Percentiles rank a stretch among this genome's conserved stretches.
Conservation (phyloP, 2,888 invertebrate species). For the Nomada goodeniana region DNA sequence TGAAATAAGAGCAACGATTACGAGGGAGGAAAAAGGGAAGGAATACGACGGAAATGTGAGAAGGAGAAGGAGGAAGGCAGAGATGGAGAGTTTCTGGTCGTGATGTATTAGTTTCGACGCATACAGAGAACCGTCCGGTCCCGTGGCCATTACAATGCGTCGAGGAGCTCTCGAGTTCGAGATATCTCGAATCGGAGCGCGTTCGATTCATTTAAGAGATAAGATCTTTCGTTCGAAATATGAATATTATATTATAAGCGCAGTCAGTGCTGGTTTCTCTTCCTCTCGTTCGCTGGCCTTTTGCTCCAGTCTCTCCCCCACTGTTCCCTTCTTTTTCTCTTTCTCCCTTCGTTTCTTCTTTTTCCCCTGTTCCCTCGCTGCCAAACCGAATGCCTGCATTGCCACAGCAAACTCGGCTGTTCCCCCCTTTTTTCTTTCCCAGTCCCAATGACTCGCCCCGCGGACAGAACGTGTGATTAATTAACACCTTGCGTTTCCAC, state of each 20-base stretch:
- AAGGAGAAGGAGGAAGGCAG: constrained; percentile 44
- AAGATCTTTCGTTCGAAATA: constrained; percentile 84
- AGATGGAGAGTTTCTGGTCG: constrained; percentile 62
- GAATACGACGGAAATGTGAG: constrained; percentile 3
- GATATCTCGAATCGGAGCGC: constrained; percentile 83
- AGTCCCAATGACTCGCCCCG: constrained; percentile 14
- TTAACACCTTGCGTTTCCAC: constrained; percentile 46
- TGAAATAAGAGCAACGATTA: constrained; percentile 65
- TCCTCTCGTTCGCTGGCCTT: constrained; percentile 45
- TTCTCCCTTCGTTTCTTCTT: constrained; percentile 32
- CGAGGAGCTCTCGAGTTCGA: constrained; percentile 74
- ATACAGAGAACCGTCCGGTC: constrained; percentile 61
- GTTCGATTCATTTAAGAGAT: constrained; percentile 84
- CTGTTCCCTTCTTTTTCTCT: constrained; percentile 46
- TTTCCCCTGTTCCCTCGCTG: constrained; percentile 52
- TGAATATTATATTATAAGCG: constrained; percentile 84
- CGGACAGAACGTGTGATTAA: constrained; percentile 34
- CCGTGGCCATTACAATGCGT: constrained; percentile 78
- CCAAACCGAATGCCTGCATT: constrained; percentile 67
- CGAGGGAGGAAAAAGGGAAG: constrained; percentile 21
- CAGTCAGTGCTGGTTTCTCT: constrained; percentile 67
- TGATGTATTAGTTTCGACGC: constrained; percentile 77
- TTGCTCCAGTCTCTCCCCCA: constrained; percentile 35
- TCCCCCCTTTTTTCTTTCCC: background rate
- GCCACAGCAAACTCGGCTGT: constrained; percentile 54